Conservation (phyloP, 2,113 vertebrate species). For the Labrus mixtus region DNA sequence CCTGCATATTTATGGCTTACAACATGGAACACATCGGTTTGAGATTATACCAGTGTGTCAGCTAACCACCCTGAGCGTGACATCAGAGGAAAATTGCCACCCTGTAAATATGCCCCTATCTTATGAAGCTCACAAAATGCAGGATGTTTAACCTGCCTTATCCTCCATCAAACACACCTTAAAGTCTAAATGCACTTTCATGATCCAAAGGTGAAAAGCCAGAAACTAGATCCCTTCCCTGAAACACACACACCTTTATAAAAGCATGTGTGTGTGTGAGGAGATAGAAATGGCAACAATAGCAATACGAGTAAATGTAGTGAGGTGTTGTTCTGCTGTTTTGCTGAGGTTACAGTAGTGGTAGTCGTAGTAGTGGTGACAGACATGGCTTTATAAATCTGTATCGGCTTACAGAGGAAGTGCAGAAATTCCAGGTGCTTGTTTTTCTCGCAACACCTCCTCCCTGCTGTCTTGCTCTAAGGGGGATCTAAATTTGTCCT, state of each 20-base stretch:
- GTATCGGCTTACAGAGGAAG: conserved; percentile 50
- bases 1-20: too few species aligned
- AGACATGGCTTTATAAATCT: conserved; percentile 60
- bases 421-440: conserved; percentile 50
- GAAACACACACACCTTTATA: background rate
- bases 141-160: background rate
- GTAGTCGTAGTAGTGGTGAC: conserved; percentile 56
- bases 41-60: too few species aligned
- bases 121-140: conserved; percentile 49
- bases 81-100: background rate
- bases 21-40: too few species aligned
- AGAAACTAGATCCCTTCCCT: conserved; percentile 25
- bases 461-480: conserved; percentile 48
- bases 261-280: conserved; percentile 3
- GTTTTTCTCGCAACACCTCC: conserved; percentile 56
- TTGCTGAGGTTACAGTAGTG: conserved; percentile 60
- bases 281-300: conserved; percentile 48
- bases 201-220: conserved; percentile 34
- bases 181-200: background rate
- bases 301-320: conserved; percentile 59
- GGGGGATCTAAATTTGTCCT: conserved; percentile 59
- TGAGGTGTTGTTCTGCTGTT: conserved; percentile 60
- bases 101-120: conserved; percentile 10
- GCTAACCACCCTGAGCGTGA: background rate
- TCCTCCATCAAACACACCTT: background rate